These are phyloP conservation scores for Athene noctua DNA, from an alignment of 2,113 vertebrate species.

Conservation along the genomic window DNA sequence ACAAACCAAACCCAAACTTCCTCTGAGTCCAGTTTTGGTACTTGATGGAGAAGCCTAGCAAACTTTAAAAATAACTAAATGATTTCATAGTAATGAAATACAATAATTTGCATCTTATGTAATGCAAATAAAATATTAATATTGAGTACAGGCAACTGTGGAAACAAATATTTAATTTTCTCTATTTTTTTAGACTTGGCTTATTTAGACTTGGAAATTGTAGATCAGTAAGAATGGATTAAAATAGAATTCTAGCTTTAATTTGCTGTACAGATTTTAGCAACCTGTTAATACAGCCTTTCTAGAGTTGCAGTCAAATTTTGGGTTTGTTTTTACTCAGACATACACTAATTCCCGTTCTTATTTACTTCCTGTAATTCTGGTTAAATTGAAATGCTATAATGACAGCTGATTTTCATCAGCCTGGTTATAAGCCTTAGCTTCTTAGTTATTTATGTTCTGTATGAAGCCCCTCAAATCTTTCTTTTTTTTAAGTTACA, in stretches of 20 bases:
- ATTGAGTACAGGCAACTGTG: not conserved
- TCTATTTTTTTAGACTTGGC: not conserved
- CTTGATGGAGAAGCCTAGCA: not conserved
- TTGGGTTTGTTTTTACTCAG: not conserved
- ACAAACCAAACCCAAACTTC: not conserved
- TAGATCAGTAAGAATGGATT: not conserved
- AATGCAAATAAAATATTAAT: not conserved
- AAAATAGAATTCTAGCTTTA: not conserved
- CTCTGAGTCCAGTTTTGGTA: not conserved
- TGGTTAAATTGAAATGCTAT: not conserved
- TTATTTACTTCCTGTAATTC: not conserved
- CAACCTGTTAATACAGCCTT: not conserved
- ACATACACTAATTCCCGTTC: not conserved
- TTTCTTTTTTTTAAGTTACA: not conserved
- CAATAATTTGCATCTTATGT: not conserved
- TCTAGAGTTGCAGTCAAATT: not conserved
- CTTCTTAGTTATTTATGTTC: not conserved
- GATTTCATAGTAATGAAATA: not conserved
- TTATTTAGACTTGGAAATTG: not conserved
- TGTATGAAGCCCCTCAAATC: not conserved
- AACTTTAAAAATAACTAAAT: not conserved
- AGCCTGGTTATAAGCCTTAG: not conserved
- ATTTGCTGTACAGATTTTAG: not conserved
- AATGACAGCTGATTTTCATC: not conserved
- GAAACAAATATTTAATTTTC: not conserved